These are phyloP conservation scores for Stenichneumon culpator DNA, from an alignment of 2,888 invertebrate species.

Conservation along the genomic window DNA sequence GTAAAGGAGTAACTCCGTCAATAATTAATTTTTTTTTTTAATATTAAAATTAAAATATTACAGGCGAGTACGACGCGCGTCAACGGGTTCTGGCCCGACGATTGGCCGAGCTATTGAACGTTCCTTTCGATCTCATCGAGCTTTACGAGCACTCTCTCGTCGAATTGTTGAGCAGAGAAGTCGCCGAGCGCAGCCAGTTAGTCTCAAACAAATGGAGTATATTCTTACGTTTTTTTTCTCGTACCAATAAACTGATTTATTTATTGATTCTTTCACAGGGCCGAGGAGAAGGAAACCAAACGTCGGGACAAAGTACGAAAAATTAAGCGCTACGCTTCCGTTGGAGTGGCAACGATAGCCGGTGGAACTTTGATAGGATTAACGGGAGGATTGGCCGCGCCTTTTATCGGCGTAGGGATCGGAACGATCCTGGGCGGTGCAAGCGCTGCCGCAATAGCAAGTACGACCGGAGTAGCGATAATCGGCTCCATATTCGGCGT, in stretches of 20 bases:
- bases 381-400: slow-evolving; percentile 90
- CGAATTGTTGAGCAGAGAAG: slow-evolving; percentile 84
- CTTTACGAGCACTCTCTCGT: slow-evolving; percentile 87
- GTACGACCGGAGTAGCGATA: slow-evolving; percentile 86
- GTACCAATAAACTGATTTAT: not conserved
- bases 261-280: slow-evolving; percentile 80
- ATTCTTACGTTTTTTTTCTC: not conserved
- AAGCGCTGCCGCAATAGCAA: slow-evolving; percentile 86
- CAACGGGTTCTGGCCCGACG: slow-evolving; percentile 87
- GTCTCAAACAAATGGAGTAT: slow-evolving; percentile 18
- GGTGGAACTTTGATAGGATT: slow-evolving; percentile 89
- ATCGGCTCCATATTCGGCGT: slow-evolving; percentile 89
- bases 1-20: too few relatives aligned
- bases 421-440: slow-evolving; percentile 85
- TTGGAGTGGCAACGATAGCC: slow-evolving; percentile 88
- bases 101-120: slow-evolving; percentile 86
- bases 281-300: slow-evolving; percentile 85
- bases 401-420: slow-evolving; percentile 87
- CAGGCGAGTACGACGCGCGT: slow-evolving; percentile 89
- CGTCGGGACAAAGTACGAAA: slow-evolving; percentile 86
- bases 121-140: slow-evolving; percentile 87
- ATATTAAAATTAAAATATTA: too few relatives aligned
- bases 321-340: slow-evolving; percentile 87
- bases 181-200: slow-evolving; percentile 71
- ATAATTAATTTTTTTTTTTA: too few relatives aligned